A percentile compares a stretch with the other conserved stretches of the same genome.
These are phyloP conservation scores for Miltochrista miniata DNA, from an alignment of 2,888 invertebrate genomes.

Conservation along the genomic window DNA sequence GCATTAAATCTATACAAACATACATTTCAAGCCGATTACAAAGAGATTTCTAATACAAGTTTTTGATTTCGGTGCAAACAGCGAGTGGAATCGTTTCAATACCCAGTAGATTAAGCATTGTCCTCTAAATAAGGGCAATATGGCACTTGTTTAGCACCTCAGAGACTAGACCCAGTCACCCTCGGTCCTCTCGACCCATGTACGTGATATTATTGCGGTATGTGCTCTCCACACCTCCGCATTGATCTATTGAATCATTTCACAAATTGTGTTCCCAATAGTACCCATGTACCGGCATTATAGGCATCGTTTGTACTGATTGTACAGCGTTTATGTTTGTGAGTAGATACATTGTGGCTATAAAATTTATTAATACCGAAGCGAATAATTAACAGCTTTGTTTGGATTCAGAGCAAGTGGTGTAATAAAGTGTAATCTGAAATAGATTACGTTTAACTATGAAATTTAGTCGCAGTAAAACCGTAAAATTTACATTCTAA, in stretches of 20 bases:
- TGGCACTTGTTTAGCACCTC: constrained; percentile 42
- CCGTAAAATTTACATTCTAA: too few relatives aligned
- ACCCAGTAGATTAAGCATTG: constrained; percentile 38
- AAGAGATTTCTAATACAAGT: constrained; percentile 2
- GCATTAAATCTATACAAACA: too few relatives aligned
- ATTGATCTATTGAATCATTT: constrained; percentile 61
- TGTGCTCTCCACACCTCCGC: constrained; percentile 34
- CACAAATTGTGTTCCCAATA: constrained; percentile 50
- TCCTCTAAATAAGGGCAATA: constrained; percentile 40
- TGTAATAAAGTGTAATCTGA: background rate
- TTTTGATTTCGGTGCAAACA: constrained; percentile 22
- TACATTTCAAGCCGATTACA: too few relatives aligned
- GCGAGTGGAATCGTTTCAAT: constrained; percentile 30
- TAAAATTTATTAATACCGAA: constrained; percentile 11
- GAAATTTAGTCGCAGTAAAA: too few relatives aligned
- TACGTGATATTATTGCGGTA: constrained; percentile 54
- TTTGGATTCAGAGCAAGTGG: background rate
- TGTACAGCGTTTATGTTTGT: constrained; percentile 20
- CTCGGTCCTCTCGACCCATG: constrained; percentile 20
- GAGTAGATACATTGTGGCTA: background rate
- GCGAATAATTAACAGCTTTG: background rate
- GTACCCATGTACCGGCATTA: constrained; percentile 30
- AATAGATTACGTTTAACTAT: background rate
- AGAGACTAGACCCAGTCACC: constrained; percentile 22
- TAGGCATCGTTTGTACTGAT: constrained; percentile 36